phyloP scores from a whole-genome alignment of 2,797 vertebrate genomes.

The Cirrhinus molitorella region DNA sequence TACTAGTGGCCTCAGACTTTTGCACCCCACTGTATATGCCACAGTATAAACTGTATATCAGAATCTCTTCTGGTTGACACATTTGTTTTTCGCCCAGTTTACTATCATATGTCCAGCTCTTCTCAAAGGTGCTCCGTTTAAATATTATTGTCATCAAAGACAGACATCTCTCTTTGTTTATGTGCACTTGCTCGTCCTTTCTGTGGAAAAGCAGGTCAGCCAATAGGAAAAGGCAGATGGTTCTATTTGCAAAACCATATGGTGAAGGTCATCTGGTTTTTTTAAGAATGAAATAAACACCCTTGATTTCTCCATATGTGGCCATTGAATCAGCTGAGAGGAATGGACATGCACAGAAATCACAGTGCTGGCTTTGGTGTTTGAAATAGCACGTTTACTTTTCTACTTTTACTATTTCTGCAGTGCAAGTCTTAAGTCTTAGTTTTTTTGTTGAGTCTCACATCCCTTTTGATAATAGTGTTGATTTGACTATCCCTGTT shows the following conservation, averaged over 20 bases:
- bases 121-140: background rate
- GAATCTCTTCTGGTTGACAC: slow-evolving; percentile 14
- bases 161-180: slow-evolving; percentile 10
- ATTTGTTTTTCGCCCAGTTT: background rate
- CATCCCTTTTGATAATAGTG: background rate
- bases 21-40: background rate
- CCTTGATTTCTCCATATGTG: slow-evolving; percentile 18
- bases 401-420: background rate
- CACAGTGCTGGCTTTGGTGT: background rate
- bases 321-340: slow-evolving; percentile 15
- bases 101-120: background rate
- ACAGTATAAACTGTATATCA: background rate
- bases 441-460: background rate
- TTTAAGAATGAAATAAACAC: slow-evolving; percentile 49
- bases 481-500: background rate
- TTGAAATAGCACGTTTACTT: background rate
- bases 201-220: slow-evolving; percentile 35
- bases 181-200: slow-evolving; percentile 2
- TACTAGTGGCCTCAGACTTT: background rate
- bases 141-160: slow-evolving; percentile 36
- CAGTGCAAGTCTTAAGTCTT: background rate
- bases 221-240: slow-evolving; percentile 30
- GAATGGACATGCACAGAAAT: background rate
- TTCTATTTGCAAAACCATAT: slow-evolving; percentile 46
- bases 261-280: slow-evolving; percentile 27